Conservation (phyloP, 2,797 vertebrate genomes). For the Myotis planiceps region DNA sequence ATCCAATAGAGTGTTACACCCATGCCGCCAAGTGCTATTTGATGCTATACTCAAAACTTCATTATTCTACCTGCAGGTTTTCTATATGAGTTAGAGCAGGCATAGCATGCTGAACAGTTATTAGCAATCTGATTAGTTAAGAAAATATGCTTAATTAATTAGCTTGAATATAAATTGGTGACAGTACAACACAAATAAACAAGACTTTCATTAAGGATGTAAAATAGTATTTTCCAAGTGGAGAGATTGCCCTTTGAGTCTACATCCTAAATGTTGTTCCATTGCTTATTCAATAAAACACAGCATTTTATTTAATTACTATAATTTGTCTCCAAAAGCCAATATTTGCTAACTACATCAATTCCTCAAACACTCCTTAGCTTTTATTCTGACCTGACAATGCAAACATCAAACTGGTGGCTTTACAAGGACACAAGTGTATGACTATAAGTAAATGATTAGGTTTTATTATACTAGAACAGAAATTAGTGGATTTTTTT, state of each 20-base stretch:
- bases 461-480: background rate
- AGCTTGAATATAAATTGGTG: constrained; percentile 2
- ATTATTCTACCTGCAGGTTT: background rate
- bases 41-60: background rate
- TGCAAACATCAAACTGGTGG: background rate
- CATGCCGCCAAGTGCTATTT: background rate
- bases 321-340: constrained; percentile 35
- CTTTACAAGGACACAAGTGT: background rate
- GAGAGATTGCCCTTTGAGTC: background rate
- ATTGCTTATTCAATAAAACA: background rate
- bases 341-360: background rate
- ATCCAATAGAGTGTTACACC: background rate
- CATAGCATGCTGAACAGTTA: background rate
- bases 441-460: background rate
- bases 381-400: background rate
- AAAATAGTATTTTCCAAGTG: constrained; percentile 5
- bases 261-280: background rate
- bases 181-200: background rate
- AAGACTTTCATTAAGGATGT: constrained; percentile 22
- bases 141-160: background rate
- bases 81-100: background rate
- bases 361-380: background rate
- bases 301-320: constrained; percentile 16
- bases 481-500: background rate
- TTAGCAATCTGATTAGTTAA: constrained; percentile 11